These are phyloP conservation scores for Zeugodacus cucurbitae DNA, from an alignment of 1,140 invertebrate species.

Conservation along the genomic window DNA sequence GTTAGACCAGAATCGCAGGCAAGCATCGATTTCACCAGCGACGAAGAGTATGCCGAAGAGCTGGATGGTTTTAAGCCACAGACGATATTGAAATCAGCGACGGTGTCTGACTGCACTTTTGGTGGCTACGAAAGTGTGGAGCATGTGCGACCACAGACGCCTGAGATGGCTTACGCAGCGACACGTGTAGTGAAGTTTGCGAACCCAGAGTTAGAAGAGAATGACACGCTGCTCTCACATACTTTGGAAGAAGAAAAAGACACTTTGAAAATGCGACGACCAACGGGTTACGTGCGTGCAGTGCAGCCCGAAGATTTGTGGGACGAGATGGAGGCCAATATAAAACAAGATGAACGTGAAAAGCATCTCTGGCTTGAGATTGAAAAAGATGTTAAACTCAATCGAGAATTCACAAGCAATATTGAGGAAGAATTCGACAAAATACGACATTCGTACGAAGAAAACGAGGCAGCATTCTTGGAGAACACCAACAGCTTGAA, in stretches of 20 bases:
- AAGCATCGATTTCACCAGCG: constrained; percentile 15
- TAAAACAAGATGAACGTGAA: constrained; percentile 7
- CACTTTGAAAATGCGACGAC: background rate
- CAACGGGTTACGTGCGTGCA: background rate
- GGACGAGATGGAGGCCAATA: constrained; percentile 9
- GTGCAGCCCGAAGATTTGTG: background rate
- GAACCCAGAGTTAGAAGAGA: background rate
- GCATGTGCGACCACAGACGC: background rate
- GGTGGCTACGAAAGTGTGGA: background rate
- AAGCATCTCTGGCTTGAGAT: constrained; percentile 42
- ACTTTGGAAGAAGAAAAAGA: background rate
- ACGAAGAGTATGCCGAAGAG: constrained; percentile 15
- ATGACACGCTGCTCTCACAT: background rate
- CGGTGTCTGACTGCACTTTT: background rate
- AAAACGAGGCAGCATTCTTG: constrained; percentile 59
- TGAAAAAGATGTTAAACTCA: constrained; percentile 40
- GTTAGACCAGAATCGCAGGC: background rate
- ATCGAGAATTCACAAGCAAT: constrained; percentile 20
- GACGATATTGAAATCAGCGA: background rate
- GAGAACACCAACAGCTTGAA: constrained; percentile 46
- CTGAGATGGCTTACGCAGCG: background rate
- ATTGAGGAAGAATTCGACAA: constrained; percentile 52
- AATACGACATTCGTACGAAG: constrained; percentile 54
- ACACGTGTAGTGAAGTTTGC: background rate
- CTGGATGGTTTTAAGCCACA: background rate